phyloP scores from a whole-genome alignment of 2,797 vertebrate species.

The Neosilurus hyrtlii region DNA sequence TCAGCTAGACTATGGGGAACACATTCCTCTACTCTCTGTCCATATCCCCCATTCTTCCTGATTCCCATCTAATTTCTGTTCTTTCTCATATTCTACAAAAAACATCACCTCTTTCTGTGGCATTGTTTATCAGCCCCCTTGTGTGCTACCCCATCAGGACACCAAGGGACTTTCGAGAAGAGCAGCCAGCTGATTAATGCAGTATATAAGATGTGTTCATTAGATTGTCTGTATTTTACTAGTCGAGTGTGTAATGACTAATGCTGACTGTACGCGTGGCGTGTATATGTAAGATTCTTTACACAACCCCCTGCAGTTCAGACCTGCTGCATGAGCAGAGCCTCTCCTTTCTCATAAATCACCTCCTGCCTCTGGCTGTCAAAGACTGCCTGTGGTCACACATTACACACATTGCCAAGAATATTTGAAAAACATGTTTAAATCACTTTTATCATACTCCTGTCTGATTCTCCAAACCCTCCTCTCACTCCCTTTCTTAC shows the following conservation, averaged over 20 bases:
- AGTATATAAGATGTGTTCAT: slow-evolving; percentile 21
- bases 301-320: slow-evolving; percentile 26
- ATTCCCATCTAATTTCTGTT: not conserved
- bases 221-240: not conserved
- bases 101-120: not conserved
- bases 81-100: not conserved
- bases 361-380: slow-evolving; percentile 28
- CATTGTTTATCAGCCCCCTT: not conserved
- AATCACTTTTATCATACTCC: slow-evolving; percentile 48
- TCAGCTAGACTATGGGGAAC: slow-evolving; percentile 51
- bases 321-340: slow-evolving; percentile 31
- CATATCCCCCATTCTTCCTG: not conserved
- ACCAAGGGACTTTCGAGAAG: not conserved
- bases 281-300: slow-evolving; percentile 19
- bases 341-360: slow-evolving; percentile 25
- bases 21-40: slow-evolving; percentile 25
- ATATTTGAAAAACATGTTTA: slow-evolving; percentile 31
- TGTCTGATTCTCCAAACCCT: slow-evolving; percentile 22
- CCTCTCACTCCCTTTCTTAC: slow-evolving; percentile 26
- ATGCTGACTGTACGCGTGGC: slow-evolving; percentile 11
- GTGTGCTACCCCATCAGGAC: not conserved
- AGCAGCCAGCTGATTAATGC: slow-evolving; percentile 23
- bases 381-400: slow-evolving; percentile 28
- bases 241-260: slow-evolving; percentile 15
- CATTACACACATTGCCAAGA: slow-evolving; percentile 38